phyloP scores from a whole-genome alignment of 1,140 invertebrate genomes.

The Helicoverpa zea region DNA sequence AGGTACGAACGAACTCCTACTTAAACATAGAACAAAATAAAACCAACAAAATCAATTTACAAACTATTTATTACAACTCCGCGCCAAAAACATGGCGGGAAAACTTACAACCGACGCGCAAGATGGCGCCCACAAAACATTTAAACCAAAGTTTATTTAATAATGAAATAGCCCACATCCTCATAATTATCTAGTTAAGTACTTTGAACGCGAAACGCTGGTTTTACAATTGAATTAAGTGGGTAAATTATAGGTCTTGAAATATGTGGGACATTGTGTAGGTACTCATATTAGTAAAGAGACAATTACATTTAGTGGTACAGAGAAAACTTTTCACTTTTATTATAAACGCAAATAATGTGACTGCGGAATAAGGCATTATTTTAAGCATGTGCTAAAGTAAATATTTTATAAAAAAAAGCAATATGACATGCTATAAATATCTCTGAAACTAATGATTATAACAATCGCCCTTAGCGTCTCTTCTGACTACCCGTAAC shows the following conservation, averaged over 20 bases:
- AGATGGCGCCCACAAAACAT: slow-evolving; percentile 18
- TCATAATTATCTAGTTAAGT: slow-evolving; percentile 31
- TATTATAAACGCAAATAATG: no score
- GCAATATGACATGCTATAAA: no score
- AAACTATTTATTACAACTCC: slow-evolving; percentile 38
- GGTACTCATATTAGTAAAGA: no score
- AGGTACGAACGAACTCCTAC: neutral
- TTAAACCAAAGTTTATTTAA: slow-evolving; percentile 37
- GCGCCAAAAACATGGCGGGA: slow-evolving; percentile 31
- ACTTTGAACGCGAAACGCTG: slow-evolving; percentile 22
- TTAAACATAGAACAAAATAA: slow-evolving; percentile 1
- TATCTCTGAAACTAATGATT: no score
- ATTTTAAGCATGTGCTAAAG: no score
- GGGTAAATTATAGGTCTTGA: neutral
- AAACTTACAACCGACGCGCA: neutral
- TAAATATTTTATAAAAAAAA: no score
- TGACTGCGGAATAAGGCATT: no score
- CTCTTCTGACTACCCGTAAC: no score
- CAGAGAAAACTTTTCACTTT: no score
- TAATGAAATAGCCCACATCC: slow-evolving; percentile 19
- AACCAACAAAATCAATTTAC: slow-evolving; percentile 12
- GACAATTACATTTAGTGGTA: no score
- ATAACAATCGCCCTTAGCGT: no score
- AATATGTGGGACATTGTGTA: neutral
- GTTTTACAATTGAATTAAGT: slow-evolving; percentile 27